Evolutionary conservation across 2,888 invertebrate genomes (phyloP), one percentile per base, ranked within the genome.

Genomic region (Acheta domesticus): DNA sequence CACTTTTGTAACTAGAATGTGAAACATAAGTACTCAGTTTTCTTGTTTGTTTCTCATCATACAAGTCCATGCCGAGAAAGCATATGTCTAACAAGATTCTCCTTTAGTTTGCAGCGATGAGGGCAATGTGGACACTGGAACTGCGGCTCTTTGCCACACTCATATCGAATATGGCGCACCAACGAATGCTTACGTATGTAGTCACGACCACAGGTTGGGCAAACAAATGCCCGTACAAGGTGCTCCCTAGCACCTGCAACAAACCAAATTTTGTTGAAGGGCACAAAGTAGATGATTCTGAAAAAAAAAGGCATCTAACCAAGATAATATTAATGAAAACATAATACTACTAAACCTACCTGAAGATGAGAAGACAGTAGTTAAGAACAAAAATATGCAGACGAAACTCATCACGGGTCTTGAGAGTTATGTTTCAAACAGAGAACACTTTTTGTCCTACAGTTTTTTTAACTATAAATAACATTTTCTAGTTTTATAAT

Each of bases 101-200:
- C 74, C 74, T 81, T 81, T 21, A 50, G 78, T 62, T 80, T 80
- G 19, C 62, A 74, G 48, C 79, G 79, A 36, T 80, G 78, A n/a
- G 78, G 78, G 76, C 82, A 82, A 50, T 79, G 48, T 1, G 80
- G 81, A 77, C 84, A 84, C 12, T 80, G 81, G 78, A 83, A 84
- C 76, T 83, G 82, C 8, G 84, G 83, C 77, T 83, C 83, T 50
- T 82, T 82, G 12, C 84, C 83, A 78, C 84, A 84, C 79, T 84
- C 84, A 16, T 79, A 75, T 73, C 78, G 78, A 19, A 80, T 79
- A 49, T 82, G 82, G 2, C 81, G 80, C n/a, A 77, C 78, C 48
- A 80, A 77, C 19, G 79, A 82, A 8, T 80, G 80, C 23, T 82
- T 81, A 49, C 80, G 78, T 49, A 75, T 77, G 76, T 81, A 81